Conservation (phyloP, 2,113 vertebrate genomes). For the Gasterosteus nipponicus region DNA sequence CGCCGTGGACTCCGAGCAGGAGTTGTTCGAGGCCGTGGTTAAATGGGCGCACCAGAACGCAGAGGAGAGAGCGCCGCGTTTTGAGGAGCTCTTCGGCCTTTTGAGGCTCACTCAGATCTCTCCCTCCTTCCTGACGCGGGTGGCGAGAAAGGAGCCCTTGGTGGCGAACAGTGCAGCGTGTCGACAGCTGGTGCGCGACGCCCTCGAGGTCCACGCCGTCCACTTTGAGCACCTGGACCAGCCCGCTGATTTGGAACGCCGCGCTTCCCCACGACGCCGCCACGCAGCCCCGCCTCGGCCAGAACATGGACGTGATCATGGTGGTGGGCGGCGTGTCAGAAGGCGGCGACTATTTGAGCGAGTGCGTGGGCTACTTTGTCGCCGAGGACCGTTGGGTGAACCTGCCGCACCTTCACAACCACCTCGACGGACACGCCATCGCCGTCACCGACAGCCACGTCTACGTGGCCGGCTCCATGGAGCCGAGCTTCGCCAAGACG, state of each 20-base stretch:
- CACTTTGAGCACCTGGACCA: slow-evolving; percentile 85
- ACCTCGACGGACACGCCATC: slow-evolving; percentile 93
- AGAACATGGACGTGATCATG: slow-evolving; percentile 99
- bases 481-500: slow-evolving; percentile 93
- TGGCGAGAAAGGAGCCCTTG: slow-evolving; percentile 88
- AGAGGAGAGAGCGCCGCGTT: slow-evolving; percentile 87
- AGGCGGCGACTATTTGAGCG: slow-evolving; percentile 94
- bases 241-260: slow-evolving; percentile 81
- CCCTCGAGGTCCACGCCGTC: slow-evolving; percentile 91
- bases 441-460: slow-evolving; percentile 88
- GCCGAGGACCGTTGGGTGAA: slow-evolving; percentile 96
- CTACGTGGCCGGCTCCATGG: slow-evolving; percentile 97
- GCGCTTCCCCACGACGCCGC: slow-evolving; percentile 74
- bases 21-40: slow-evolving; percentile 91
- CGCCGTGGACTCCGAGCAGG: slow-evolving; percentile 91
- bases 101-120: slow-evolving; percentile 92
- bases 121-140: slow-evolving; percentile 89
- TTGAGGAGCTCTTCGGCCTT: slow-evolving; percentile 92
- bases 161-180: slow-evolving; percentile 85
- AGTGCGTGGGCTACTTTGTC: slow-evolving; percentile 96
- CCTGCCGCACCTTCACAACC: slow-evolving; percentile 94
- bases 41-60: slow-evolving; percentile 89
- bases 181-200: slow-evolving; percentile 85
- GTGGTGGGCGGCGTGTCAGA: slow-evolving; percentile 95
- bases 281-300: slow-evolving; percentile 88